Evolutionary conservation across 2,797 vertebrate genomes (phyloP), one percentile per base, ranked within the genome.

Genomic region (Notolepis coatsorum): DNA sequence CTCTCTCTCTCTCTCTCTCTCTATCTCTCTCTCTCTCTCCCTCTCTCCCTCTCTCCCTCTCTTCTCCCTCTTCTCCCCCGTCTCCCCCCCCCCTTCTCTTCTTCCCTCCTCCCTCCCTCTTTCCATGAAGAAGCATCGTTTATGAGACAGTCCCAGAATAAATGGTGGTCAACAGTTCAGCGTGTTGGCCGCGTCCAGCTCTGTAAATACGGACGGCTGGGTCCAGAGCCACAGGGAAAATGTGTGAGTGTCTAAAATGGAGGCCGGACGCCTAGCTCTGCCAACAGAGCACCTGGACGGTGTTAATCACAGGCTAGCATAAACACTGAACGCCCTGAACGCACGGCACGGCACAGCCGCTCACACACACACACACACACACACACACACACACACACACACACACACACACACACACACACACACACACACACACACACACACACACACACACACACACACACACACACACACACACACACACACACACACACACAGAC

Each of bases 291-390:
- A 98, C 96, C 96, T 98, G 96, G 94, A 91, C 70, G 92, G 89
- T 89, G 95, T 99, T 98, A 98, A 97, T 98, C 96, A 97, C 84
- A 80, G 76, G 65, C 87, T 78, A 84, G 61, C 82, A 92, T 97
- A 97, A 97, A 98, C 95, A 97, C 78, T 63, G n/a, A n/a, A n/a
- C n/a, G 93, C 92, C 91, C 89, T 82, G 78, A 72, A 82, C 75
- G 51, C 63, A 76, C 79, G 38, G 89, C 82, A 86, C 65, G 88
- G 85, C 89, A 91, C 90, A 78, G 82, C 49, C 84, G 52, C 72
- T 27, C 75, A 82, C 35, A 31, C 71, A 51, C 33, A 18, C 64
- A 35, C 60, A 25, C 68, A 28, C 25, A 47, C 61, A 24, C 54
- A 47, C 52, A 43, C 53, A 21, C 27, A 20, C 38, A 57, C 62